These are phyloP conservation scores for Tribolium freemani DNA, from an alignment of 2,888 invertebrate species.

Conservation along the genomic window DNA sequence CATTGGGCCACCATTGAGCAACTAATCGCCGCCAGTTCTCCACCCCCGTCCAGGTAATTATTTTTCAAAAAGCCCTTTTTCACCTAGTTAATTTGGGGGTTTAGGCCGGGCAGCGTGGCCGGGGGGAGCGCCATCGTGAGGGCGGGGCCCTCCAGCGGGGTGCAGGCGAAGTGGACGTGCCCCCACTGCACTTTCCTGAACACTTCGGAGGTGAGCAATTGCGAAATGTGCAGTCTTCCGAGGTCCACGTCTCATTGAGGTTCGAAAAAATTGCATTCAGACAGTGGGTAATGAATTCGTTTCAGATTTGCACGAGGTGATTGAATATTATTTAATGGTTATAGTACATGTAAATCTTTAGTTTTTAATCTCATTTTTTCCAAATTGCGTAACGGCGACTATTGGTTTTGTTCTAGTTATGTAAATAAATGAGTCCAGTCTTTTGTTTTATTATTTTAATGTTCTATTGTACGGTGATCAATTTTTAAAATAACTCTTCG, in stretches of 20 bases:
- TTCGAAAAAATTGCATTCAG: not conserved
- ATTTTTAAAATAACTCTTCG: conserved; percentile 10
- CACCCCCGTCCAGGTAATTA: conserved; percentile 65
- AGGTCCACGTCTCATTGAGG: conserved; percentile 67
- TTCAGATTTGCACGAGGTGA: conserved; percentile 33
- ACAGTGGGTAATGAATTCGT: not conserved
- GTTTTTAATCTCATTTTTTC: conserved; percentile 30
- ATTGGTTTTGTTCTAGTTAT: conserved; percentile 16
- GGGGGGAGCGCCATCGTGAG: conserved; percentile 62
- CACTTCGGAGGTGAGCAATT: conserved; percentile 78
- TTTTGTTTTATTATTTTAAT: conserved; percentile 11
- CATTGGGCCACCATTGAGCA: conserved; percentile 91
- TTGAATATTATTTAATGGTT: conserved; percentile 32
- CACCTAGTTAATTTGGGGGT: conserved; percentile 39
- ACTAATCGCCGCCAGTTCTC: conserved; percentile 75
- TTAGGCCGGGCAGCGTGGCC: conserved; percentile 66
- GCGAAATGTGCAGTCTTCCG: conserved; percentile 95
- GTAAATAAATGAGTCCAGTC: conserved; percentile 27
- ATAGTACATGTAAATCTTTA: conserved; percentile 29
- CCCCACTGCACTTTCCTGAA: conserved; percentile 95
- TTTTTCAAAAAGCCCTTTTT: not conserved
- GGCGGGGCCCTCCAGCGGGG: conserved; percentile 62
- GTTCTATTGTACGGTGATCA: conserved; percentile 22
- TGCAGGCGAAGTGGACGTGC: conserved; percentile 85
- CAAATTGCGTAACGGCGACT: conserved; percentile 25